Base-by-base conservation (phyloP, 2,113 vertebrate genomes). In the Dipodomys merriami region DNA sequence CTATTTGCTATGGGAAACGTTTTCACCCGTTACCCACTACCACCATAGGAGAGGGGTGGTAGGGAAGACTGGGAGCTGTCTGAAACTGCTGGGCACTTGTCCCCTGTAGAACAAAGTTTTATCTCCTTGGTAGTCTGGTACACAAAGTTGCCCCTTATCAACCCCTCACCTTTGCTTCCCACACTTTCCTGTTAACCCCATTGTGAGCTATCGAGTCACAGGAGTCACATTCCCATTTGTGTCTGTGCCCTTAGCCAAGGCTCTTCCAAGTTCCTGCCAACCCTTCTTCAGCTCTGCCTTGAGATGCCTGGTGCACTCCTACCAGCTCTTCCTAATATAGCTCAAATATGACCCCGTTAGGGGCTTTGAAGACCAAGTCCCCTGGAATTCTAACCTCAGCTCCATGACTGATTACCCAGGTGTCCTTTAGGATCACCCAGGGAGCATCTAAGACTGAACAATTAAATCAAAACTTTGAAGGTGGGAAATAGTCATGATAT, bases 381-480 rank as follows among this genome's bases (percentile, higher is more conserved):
- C 53, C 46, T 60, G 44, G 18, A 53, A 25, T 78, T 69, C 64
- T 2, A 53, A 5, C 1, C n/a, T 76, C 57, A 11, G 39, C 73
- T 80, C 80, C 22, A n/a, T 29, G 44, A 64, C 1, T 67, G 4
- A 89, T 68, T 57, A 11, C 25, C 39, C 77, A 53, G 35, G 25
- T 73, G 1, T 33, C 68, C 5, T 82, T 94, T 83, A 84, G 65
- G 65, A 76, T 80, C 72, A 53, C 13, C 46, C 88, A n/a, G 72
- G 74, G 62, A 93, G 67, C 30, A 92, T 82, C 29, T 90, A 83
- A 83, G 87, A 88, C 49, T 94, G 60, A 35, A 29, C 78, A 84
- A 93, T 83, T 80, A 93, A 89, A 73, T 74, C 5, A 93, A 83
- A 80, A 64, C 53, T 39, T 73, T 74, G 46, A 69, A 77, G 27